These are phyloP conservation scores for Xanthostigma xanthostigma DNA, from an alignment of 2,888 invertebrate species.

Conservation along the genomic window DNA sequence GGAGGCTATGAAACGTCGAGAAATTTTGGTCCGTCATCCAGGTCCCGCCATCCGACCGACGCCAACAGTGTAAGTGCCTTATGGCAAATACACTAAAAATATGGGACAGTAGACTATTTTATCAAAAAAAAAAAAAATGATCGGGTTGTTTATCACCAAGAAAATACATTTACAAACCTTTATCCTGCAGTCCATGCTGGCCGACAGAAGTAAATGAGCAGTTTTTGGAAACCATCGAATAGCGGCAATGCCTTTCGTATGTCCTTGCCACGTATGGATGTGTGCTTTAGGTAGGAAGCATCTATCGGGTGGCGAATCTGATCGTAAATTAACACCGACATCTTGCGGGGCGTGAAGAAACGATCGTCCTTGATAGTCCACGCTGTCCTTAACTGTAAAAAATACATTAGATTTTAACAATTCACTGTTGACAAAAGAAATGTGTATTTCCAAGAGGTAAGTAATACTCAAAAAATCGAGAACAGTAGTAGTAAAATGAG, in stretches of 20 bases:
- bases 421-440: neutral
- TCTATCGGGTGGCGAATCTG: slow-evolving; percentile 78
- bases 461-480: neutral
- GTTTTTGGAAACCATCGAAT: slow-evolving; percentile 90
- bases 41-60: too few species aligned
- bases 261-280: slow-evolving; percentile 93
- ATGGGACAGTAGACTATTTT: too few species aligned
- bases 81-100: too few species aligned
- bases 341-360: slow-evolving; percentile 88
- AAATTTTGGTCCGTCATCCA: too few species aligned
- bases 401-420: neutral
- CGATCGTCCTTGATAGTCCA: slow-evolving; percentile 94
- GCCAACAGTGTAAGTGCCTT: too few species aligned
- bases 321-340: slow-evolving; percentile 75
- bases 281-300: slow-evolving; percentile 94
- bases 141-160: neutral
- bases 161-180: slow-evolving; percentile 41
- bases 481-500: neutral
- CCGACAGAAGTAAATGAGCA: slow-evolving; percentile 88
- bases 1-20: too few species aligned
- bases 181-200: slow-evolving; percentile 92
- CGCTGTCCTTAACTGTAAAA: slow-evolving; percentile 69
- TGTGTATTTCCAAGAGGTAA: neutral
- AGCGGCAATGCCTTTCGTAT: slow-evolving; percentile 89
- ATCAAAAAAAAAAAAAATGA: slow-evolving; percentile 1